Conservation (phyloP, 2,797 vertebrate species). For the Triplophysa yarkandensis region DNA sequence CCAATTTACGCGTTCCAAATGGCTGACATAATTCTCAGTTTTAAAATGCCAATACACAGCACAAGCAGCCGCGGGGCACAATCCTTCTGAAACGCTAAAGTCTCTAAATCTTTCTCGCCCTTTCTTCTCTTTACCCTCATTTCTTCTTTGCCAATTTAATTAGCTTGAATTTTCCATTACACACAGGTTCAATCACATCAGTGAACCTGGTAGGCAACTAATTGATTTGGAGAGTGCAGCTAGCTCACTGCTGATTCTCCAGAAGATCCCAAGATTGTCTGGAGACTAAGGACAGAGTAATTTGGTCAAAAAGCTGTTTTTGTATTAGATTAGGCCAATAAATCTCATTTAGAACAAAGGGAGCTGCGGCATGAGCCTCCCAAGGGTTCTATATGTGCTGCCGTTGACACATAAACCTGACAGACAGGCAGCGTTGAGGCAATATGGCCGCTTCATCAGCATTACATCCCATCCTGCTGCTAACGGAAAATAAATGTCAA, state of each 20-base stretch:
- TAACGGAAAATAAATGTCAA: slow-evolving; percentile 91
- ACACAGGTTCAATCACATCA: slow-evolving; percentile 64
- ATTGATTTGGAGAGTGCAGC: slow-evolving; percentile 61
- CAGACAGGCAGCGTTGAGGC: slow-evolving; percentile 80
- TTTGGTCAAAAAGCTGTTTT: slow-evolving; percentile 86
- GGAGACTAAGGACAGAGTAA: slow-evolving; percentile 69
- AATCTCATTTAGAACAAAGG: slow-evolving; percentile 91
- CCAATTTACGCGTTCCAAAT: slow-evolving; percentile 25
- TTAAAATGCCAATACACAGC: slow-evolving; percentile 40
- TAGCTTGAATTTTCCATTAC: slow-evolving; percentile 67
- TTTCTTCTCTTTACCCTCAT: slow-evolving; percentile 53
- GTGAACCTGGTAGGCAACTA: slow-evolving; percentile 63
- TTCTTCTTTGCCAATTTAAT: slow-evolving; percentile 69
- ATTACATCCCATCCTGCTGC: slow-evolving; percentile 82
- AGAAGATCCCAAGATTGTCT: slow-evolving; percentile 63
- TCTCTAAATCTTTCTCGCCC: slow-evolving; percentile 54
- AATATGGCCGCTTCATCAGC: slow-evolving; percentile 85
- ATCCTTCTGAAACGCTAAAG: slow-evolving; percentile 34
- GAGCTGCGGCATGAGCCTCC: slow-evolving; percentile 80
- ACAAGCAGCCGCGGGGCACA: slow-evolving; percentile 20
- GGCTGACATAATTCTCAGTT: slow-evolving; percentile 39
- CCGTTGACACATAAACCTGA: slow-evolving; percentile 65
- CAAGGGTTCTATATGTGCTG: slow-evolving; percentile 81
- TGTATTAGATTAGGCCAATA: slow-evolving; percentile 87
- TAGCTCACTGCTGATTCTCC: slow-evolving; percentile 56